phyloP scores from a whole-genome alignment of 2,888 invertebrate species.

The Microchrysa polita region DNA sequence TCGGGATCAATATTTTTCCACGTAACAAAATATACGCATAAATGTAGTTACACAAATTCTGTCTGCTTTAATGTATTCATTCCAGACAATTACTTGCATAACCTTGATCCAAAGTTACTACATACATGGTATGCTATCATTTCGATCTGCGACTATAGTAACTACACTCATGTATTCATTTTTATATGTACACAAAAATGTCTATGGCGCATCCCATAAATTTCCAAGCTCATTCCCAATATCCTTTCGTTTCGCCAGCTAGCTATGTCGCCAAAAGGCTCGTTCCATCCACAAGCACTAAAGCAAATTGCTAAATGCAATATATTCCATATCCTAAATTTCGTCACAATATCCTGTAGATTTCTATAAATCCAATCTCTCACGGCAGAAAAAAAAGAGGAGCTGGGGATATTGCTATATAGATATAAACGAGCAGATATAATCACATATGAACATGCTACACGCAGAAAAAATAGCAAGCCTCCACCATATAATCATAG shows the following conservation, averaged over 20 bases:
- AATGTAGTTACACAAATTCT: no score
- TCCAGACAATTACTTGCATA: constrained; percentile 39
- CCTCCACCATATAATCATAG: background rate
- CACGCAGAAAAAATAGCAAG: background rate
- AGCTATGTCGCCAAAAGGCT: background rate
- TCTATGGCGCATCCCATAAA: constrained; percentile 35
- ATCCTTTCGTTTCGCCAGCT: no score
- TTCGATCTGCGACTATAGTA: no score
- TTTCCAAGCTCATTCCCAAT: background rate
- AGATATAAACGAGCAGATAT: background rate
- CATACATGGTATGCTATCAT: constrained; percentile 13
- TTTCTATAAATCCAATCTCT: constrained; percentile 36
- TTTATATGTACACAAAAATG: constrained; percentile 19
- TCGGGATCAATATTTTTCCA: constrained; percentile 28
- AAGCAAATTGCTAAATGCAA: constrained; percentile 43
- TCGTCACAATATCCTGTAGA: constrained; percentile 41
- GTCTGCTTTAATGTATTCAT: constrained; percentile 36
- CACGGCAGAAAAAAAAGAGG: constrained; percentile 16
- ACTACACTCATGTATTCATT: no score
- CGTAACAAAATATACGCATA: constrained; percentile 28
- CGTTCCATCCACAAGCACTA: constrained; percentile 29
- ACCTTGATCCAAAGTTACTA: constrained; percentile 43
- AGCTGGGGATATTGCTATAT: background rate
- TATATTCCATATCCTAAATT: constrained; percentile 41
- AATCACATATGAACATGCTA: background rate